phyloP scores from a whole-genome alignment of 2,888 invertebrate species.

The Heliconius ismenius region DNA sequence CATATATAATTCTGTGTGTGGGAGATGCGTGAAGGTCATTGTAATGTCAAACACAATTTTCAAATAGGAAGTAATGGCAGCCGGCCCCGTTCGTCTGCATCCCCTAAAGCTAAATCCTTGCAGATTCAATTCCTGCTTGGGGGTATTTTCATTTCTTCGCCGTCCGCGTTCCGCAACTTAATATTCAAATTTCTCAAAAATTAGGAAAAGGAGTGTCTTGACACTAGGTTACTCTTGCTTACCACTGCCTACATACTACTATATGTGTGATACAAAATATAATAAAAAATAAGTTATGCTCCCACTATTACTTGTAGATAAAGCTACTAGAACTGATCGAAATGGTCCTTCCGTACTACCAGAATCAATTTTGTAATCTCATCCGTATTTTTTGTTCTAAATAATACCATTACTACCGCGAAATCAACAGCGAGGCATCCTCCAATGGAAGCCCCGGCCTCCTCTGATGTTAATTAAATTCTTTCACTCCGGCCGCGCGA shows the following conservation, averaged over 20 bases:
- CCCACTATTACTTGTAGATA: not conserved
- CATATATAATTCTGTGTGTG: no score
- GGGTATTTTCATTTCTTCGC: not conserved
- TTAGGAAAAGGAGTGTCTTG: no score
- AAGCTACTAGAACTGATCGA: not conserved
- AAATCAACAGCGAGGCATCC: constrained; percentile 16
- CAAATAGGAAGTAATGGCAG: not conserved
- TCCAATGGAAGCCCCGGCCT: constrained; percentile 10
- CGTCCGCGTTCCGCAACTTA: not conserved
- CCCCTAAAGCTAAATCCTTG: not conserved
- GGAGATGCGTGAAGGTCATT: no score
- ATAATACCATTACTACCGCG: constrained; percentile 2
- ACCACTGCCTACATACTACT: not conserved
- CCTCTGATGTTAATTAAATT: constrained; percentile 38
- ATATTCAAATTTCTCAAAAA: not conserved
- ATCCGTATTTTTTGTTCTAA: not conserved
- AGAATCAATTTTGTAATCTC: not conserved
- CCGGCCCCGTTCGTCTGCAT: not conserved
- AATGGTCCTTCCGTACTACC: not conserved
- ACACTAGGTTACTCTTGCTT: not conserved
- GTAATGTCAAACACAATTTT: not conserved
- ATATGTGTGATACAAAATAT: not conserved
- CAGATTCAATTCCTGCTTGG: not conserved
- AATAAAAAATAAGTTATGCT: not conserved
- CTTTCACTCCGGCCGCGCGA: constrained; percentile 32